Evolutionary conservation across 2,888 invertebrate genomes (phyloP), one percentile per base, ranked within the genome.

Genomic region (Anoncus sp.): DNA sequence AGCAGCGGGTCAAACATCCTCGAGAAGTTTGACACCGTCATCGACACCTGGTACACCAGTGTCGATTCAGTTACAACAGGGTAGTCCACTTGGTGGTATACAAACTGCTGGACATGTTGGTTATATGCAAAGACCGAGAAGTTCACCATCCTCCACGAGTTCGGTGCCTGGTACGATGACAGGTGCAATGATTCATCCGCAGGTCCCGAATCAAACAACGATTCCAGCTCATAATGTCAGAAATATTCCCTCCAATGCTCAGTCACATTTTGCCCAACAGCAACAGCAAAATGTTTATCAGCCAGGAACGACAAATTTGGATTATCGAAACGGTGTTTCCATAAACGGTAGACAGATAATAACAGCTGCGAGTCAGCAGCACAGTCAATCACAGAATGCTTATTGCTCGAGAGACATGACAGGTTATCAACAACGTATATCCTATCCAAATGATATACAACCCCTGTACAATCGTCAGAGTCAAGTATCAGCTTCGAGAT

Each of bases 71-170:
- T 90, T 95, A 83, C 93, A 93, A 81, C 90, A 91, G 69, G 90
- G 90, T 5, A 94, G 94, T 87, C 94, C 95, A 0, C 89, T 95
- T 9, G 94, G 94, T 9, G 94, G 94, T 35, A 89, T 91, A 55
- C 87, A 90, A 27, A 80, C 87, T 9, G 86, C 87, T 16, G 69
- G 69, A 5, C 87, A 87, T 49, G 88, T 87, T 78, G 93, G 94
- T 80, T 95, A 95, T 87, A 94, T 94, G 80, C 93, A 92, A 70
- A 85, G 93, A 83, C 93, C 93, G 12, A 92, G 95, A 78, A 95
- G 95, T 10, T 95, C 95, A 2, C 95, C 95, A 0, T 95, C 95
- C 0, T 95, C 94, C 40, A 94, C 94, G 5, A 93, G 92, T 94
- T 20, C 93, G 94, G 75, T 92, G 93, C 31, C 92, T 93, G 70